Conservation (phyloP, 1,140 invertebrate genomes). For the Protaetia brevitarsis region DNA sequence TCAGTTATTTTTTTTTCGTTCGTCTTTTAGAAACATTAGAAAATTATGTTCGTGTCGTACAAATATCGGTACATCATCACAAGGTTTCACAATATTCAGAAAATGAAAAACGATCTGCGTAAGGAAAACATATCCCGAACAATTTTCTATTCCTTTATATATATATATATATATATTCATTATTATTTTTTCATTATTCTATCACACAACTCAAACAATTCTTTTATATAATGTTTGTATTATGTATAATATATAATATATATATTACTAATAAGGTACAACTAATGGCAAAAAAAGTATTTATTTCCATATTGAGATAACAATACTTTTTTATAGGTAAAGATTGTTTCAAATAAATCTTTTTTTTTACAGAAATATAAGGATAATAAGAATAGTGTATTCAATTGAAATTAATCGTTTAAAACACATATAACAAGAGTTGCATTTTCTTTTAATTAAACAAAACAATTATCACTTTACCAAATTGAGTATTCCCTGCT, state of each 20-base stretch:
- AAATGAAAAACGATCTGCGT: neutral
- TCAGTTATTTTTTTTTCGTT: conserved; percentile 13
- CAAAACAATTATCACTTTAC: too few relatives aligned
- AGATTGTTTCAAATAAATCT: conserved; percentile 19
- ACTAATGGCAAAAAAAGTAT: conserved; percentile 22
- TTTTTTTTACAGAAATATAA: too few relatives aligned
- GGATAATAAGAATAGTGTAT: too few relatives aligned
- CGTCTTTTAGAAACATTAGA: conserved; percentile 16
- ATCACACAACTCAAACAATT: conserved; percentile 21
- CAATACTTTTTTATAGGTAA: conserved; percentile 24
- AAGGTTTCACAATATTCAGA: neutral
- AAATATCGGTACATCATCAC: conserved; percentile 22
- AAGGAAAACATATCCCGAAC: neutral
- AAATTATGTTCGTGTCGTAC: conserved; percentile 20
- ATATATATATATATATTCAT: neutral
- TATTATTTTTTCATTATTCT: neutral
- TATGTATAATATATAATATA: conserved; percentile 14
- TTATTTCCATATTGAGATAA: conserved; percentile 11
- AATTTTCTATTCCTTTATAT: conserved; percentile 8
- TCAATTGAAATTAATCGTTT: neutral
- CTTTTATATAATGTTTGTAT: conserved; percentile 12
- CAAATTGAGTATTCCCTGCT: too few relatives aligned
- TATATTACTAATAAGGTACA: conserved; percentile 24
- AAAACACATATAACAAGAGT: too few relatives aligned
- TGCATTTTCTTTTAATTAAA: too few relatives aligned